Conservation (phyloP, 2,888 invertebrate species). For the Drosophila picticornis region DNA sequence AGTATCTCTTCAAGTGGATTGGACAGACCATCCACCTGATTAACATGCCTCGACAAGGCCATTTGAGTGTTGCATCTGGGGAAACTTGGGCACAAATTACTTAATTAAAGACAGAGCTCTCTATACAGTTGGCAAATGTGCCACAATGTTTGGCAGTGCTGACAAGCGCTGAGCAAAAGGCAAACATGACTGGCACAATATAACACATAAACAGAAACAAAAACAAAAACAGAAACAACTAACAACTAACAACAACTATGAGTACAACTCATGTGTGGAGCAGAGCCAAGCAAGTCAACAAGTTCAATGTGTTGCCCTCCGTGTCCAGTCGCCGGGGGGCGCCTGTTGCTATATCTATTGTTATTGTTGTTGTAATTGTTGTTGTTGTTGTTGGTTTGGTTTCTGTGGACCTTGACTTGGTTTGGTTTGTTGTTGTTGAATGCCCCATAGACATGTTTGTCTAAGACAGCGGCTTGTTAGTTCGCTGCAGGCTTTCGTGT, state of each 20-base stretch:
- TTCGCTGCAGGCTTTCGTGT: slow-evolving; percentile 16
- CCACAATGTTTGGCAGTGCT: slow-evolving; percentile 42
- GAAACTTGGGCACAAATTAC: slow-evolving; percentile 47
- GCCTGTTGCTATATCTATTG: slow-evolving; percentile 43
- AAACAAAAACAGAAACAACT: slow-evolving; percentile 22
- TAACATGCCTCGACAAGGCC: slow-evolving; percentile 6
- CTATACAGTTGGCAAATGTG: slow-evolving; percentile 3
- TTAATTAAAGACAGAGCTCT: slow-evolving; percentile 52
- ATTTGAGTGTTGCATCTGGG: slow-evolving; percentile 13
- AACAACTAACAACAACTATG: slow-evolving; percentile 27
- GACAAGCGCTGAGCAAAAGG: slow-evolving; percentile 39
- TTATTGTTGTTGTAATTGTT: slow-evolving; percentile 25
- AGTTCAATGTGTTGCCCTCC: slow-evolving; percentile 63
- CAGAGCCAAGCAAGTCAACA: slow-evolving; percentile 54
- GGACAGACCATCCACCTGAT: slow-evolving; percentile 13
- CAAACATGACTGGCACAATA: slow-evolving; percentile 43
- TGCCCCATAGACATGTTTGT: slow-evolving; percentile 26
- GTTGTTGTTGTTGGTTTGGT: slow-evolving; percentile 1
- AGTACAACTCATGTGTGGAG: slow-evolving; percentile 51
- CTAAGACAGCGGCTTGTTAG: slow-evolving; percentile 39
- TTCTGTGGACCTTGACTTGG: slow-evolving; percentile 52
- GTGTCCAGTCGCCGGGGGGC: slow-evolving; percentile 40
- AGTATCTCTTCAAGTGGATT: slow-evolving; percentile 21
- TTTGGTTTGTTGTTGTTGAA: slow-evolving; percentile 28
- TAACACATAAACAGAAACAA: slow-evolving; percentile 30